Percentiles rank a stretch among this genome's conserved stretches.
Conservation (phyloP, 2,797 vertebrate genomes). For the Enteromius afrohamiltoni region DNA sequence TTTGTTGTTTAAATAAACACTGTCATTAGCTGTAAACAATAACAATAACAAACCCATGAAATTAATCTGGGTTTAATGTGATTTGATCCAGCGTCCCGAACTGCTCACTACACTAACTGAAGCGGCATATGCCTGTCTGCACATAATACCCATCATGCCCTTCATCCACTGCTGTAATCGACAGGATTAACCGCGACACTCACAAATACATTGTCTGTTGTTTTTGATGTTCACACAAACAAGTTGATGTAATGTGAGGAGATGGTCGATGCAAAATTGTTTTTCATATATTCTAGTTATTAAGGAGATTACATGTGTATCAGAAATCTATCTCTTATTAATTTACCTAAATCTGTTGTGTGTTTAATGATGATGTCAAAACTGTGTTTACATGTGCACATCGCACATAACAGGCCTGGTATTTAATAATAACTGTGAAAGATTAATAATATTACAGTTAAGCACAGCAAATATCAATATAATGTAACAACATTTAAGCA, state of each 20-base stretch:
- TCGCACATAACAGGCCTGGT: neutral
- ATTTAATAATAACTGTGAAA: neutral
- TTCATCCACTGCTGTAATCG: conserved; percentile 9
- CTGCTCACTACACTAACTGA: conserved; percentile 34
- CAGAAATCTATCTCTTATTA: conserved; percentile 33
- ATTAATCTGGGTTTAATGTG: conserved; percentile 58
- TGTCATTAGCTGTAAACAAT: conserved; percentile 56
- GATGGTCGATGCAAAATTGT: conserved; percentile 56
- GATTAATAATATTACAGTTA: neutral
- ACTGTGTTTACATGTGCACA: conserved; percentile 2
- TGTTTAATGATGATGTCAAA: conserved; percentile 30
- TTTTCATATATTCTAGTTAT: conserved; percentile 59
- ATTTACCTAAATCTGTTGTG: conserved; percentile 14
- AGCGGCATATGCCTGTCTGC: conserved; percentile 43
- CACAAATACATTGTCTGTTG: conserved; percentile 40
- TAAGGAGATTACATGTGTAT: conserved; percentile 52
- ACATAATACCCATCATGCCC: conserved; percentile 46
- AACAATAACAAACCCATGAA: conserved; percentile 51
- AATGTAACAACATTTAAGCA: neutral
- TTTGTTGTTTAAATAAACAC: conserved; percentile 77
- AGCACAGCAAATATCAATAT: neutral
- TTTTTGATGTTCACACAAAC: conserved; percentile 57
- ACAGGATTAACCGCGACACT: conserved; percentile 57
- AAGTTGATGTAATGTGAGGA: conserved; percentile 45
- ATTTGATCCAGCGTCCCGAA: conserved; percentile 37